A percentile compares a stretch with the other conserved stretches of the same genome.
Evolutionary conservation across 2,888 invertebrate species (phyloP).

Genomic region (Plusia festucae): DNA sequence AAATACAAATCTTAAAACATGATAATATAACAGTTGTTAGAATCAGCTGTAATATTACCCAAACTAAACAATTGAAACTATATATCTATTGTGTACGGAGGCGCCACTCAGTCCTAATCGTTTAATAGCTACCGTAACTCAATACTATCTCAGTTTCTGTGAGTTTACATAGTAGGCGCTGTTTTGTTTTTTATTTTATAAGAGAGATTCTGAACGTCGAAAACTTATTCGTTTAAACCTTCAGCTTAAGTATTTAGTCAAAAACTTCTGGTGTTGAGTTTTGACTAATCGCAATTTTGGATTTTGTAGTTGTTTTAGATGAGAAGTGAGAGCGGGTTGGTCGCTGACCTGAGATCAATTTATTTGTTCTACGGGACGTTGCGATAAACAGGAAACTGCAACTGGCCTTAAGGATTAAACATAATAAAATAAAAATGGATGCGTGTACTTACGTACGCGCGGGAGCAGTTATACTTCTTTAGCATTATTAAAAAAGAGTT

Average conservation of each 20-base stretch:
- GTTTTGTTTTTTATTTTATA: slow-evolving; percentile 26
- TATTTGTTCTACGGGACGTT: neutral
- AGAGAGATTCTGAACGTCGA: slow-evolving; percentile 27
- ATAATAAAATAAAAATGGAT: too few species aligned
- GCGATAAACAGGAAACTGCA: neutral
- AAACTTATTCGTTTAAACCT: slow-evolving; percentile 46
- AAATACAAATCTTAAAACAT: neutral
- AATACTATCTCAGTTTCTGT: slow-evolving; percentile 23
- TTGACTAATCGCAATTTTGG: slow-evolving; percentile 26
- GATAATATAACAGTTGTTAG: neutral
- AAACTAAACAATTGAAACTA: slow-evolving; percentile 30
- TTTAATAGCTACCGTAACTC: slow-evolving; percentile 43
- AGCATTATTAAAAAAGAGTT: too few species aligned
- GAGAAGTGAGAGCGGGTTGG: slow-evolving; percentile 7
- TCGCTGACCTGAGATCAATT: neutral
- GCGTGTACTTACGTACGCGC: too few species aligned
- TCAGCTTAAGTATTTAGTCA: slow-evolving; percentile 38
- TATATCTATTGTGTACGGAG: slow-evolving; percentile 5
- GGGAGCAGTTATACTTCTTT: too few species aligned
- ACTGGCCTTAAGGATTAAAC: too few species aligned
- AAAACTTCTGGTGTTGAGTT: slow-evolving; percentile 41
- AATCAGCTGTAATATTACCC: neutral
- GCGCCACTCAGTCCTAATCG: slow-evolving; percentile 33
- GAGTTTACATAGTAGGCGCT: slow-evolving; percentile 32
- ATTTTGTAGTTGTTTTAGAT: slow-evolving; percentile 19